Percentiles rank a stretch among this genome's conserved stretches.
Conservation (phyloP, 2,888 invertebrate genomes). For the Lepidochrysops patricia region DNA sequence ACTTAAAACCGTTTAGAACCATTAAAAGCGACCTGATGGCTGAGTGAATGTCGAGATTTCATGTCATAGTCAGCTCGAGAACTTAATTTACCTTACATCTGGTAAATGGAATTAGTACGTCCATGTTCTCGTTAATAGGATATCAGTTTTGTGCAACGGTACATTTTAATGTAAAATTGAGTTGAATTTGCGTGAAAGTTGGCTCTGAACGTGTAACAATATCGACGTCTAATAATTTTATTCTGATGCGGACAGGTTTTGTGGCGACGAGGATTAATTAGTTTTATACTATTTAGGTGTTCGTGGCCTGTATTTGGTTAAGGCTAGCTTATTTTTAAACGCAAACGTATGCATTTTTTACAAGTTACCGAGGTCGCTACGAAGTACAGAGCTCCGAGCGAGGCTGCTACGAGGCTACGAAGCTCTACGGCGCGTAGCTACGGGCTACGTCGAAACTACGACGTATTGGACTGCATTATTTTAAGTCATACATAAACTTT, state of each 20-base stretch:
- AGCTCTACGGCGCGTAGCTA: slow-evolving; percentile 16
- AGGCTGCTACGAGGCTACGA: slow-evolving; percentile 28
- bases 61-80: neutral
- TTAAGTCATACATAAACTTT: neutral
- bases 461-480: slow-evolving; percentile 6
- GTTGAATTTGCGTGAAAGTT: neutral
- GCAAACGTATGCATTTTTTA: slow-evolving; percentile 27
- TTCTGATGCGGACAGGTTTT: neutral
- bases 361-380: slow-evolving; percentile 28
- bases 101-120: neutral
- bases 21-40: neutral
- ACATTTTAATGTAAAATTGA: neutral
- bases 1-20: neutral
- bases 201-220: neutral
- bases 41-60: neutral
- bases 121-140: neutral
- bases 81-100: neutral
- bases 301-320: neutral
- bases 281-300: slow-evolving; percentile 1
- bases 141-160: neutral
- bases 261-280: neutral
- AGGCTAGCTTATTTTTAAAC: slow-evolving; percentile 4
- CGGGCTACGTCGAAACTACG: neutral
- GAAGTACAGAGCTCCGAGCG: slow-evolving; percentile 26
- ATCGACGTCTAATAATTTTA: neutral